Base-by-base conservation (phyloP, 2,888 invertebrate genomes). In the Aricia artaxerxes region DNA sequence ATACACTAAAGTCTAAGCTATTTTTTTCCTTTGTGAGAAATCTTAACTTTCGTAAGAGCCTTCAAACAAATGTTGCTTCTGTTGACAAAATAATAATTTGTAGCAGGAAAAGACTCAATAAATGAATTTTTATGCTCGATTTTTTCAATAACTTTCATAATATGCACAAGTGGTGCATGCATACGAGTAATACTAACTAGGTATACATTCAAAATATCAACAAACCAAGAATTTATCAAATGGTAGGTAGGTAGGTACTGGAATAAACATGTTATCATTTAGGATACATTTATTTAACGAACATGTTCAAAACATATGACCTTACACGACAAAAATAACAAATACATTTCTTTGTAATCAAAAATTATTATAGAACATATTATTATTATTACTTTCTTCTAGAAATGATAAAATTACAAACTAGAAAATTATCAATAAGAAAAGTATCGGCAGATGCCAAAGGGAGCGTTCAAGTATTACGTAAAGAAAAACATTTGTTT, bases 271-370 rank as follows among this genome's bases (percentile, higher is more conserved):
- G 57, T 73, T 7, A 11, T 78, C 79, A 84, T 79, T 83, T 85
- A 81, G 83, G 84, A 86, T 85, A 87, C 84, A 86, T 90, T 88
- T 90, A 90, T 89, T 90, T 85, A 89, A 90, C 88, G 87, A 83
- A 83, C 83, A 83, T 82, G 82, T 80, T 78, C 83, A 79, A 80
- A 84, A 78, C 79, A 81, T 78, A 80, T 73, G 73, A 77, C 61
- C 79, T 79, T 81, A 82, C 80, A 57, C 57, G 53, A 76, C 49
- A 75, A 75, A 75, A 24, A 76, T 76, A 76, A 76, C 76, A 76
- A 57, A 53, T 76, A 76, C 76, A 76, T 57, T 76, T 53, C 73
- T 76, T 53, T 76, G 76, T 57, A 76, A 76, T 76, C 53, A 57
- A 53, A 76, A 31, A 69, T 38, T 69, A 35, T 69, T 24, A 61